phyloP scores from a whole-genome alignment of 2,888 invertebrate genomes.

The Pherbina coryleti region DNA sequence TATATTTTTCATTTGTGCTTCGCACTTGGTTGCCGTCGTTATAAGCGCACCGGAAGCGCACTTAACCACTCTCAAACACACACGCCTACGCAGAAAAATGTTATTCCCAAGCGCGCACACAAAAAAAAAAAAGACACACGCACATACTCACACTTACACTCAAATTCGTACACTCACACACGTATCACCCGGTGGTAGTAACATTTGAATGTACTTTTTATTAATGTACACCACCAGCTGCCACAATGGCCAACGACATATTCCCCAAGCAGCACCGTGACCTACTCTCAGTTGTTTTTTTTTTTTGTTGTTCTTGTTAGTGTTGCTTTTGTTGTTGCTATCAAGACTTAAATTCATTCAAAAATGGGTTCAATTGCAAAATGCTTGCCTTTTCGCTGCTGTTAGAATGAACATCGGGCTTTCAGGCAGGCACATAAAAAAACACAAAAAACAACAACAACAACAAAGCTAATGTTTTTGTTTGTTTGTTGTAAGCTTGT shows the following conservation, averaged over 20 bases:
- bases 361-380: no score
- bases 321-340: background rate
- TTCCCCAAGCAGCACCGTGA: background rate
- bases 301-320: constrained; percentile 1
- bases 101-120: background rate
- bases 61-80: background rate
- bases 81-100: background rate
- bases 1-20: no score
- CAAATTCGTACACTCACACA: background rate
- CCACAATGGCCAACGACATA: no score
- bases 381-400: no score
- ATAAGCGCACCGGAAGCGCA: constrained; percentile 6
- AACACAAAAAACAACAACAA: no score
- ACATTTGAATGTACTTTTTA: constrained; percentile 8
- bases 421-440: no score
- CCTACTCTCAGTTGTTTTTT: background rate
- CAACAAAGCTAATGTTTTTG: no score
- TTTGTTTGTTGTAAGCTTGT: no score
- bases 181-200: background rate
- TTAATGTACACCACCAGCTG: no score
- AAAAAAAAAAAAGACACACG: background rate
- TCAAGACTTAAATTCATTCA: no score
- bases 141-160: background rate
- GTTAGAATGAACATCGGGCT: no score
- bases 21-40: background rate